Conservation (phyloP, 2,113 vertebrate genomes). For the Aphelocoma coerulescens region DNA sequence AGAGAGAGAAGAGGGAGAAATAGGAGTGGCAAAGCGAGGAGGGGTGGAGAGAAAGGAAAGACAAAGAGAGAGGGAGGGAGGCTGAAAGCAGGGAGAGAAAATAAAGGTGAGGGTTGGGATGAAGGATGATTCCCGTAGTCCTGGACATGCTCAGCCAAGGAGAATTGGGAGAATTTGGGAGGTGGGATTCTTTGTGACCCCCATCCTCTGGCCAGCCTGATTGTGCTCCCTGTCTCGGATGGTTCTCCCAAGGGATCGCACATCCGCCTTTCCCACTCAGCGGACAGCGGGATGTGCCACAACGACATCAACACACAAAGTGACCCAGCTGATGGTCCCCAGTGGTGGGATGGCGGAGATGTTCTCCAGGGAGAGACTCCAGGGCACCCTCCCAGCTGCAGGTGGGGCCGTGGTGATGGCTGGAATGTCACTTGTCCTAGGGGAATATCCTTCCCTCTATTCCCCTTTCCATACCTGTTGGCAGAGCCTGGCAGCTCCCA, state of each 20-base stretch:
- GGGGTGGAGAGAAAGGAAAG: not conserved
- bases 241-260: not conserved
- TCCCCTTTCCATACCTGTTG: not conserved
- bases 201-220: not conserved
- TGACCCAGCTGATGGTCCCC: not conserved
- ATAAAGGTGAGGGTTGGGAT: not conserved
- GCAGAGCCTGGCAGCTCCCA: not conserved
- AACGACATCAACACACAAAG: not conserved
- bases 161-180: not conserved
- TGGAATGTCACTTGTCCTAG: not conserved
- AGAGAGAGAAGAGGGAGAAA: not conserved
- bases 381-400: not conserved
- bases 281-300: fast-evolving
- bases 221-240: not conserved
- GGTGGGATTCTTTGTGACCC: not conserved
- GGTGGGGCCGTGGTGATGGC: not conserved
- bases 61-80: not conserved
- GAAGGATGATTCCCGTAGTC: fast-evolving
- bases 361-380: not conserved
- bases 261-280: fast-evolving
- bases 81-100: not conserved
- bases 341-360: not conserved
- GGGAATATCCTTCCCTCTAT: not conserved
- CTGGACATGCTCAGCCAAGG: not conserved
- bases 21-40: not conserved